Percentiles rank a stretch among this genome's conserved stretches.
phyloP scores from a whole-genome alignment of 1,140 invertebrate species.

The Drosophila simulans region DNA sequence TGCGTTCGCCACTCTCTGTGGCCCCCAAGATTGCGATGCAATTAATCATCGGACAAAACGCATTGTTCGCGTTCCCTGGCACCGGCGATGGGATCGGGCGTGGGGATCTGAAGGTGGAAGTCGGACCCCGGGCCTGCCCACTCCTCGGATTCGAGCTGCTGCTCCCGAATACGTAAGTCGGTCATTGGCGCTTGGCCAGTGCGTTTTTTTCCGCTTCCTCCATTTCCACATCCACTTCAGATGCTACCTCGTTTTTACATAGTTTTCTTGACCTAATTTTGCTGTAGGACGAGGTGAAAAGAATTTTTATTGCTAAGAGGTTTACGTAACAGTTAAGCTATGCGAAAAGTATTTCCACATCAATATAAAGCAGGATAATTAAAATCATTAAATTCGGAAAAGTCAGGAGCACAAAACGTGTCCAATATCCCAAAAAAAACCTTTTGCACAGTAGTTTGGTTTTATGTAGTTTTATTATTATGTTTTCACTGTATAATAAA shows the following conservation, averaged over 20 bases:
- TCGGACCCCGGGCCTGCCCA: slow-evolving; percentile 19
- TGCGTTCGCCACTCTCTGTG: slow-evolving; percentile 58
- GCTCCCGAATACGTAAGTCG: slow-evolving; percentile 66
- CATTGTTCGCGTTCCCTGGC: slow-evolving; percentile 64
- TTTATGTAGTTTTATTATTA: slow-evolving; percentile 73
- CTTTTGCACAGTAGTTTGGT: slow-evolving; percentile 2
- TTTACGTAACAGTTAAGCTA: slow-evolving; percentile 26
- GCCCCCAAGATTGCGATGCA: slow-evolving; percentile 78
- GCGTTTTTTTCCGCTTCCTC: slow-evolving; percentile 26
- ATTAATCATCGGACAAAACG: slow-evolving; percentile 81
- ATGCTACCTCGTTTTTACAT: slow-evolving; percentile 31
- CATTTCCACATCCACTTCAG: slow-evolving; percentile 7
- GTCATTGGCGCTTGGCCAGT: slow-evolving; percentile 60
- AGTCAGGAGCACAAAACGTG: too few relatives aligned
- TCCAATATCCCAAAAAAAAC: background rate
- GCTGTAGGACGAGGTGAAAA: slow-evolving; percentile 9
- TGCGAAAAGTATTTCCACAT: background rate
- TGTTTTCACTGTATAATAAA: slow-evolving; percentile 61
- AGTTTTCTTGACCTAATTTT: slow-evolving; percentile 62
- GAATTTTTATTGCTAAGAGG: slow-evolving; percentile 17
- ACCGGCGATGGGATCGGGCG: slow-evolving; percentile 9
- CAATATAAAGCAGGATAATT: too few relatives aligned
- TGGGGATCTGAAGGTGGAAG: background rate
- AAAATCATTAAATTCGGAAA: too few relatives aligned
- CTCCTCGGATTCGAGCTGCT: slow-evolving; percentile 18